A percentile compares a stretch with the other conserved stretches of the same genome.
phyloP scores from a whole-genome alignment of 2,888 invertebrate species.

The Catocala sponsa region DNA sequence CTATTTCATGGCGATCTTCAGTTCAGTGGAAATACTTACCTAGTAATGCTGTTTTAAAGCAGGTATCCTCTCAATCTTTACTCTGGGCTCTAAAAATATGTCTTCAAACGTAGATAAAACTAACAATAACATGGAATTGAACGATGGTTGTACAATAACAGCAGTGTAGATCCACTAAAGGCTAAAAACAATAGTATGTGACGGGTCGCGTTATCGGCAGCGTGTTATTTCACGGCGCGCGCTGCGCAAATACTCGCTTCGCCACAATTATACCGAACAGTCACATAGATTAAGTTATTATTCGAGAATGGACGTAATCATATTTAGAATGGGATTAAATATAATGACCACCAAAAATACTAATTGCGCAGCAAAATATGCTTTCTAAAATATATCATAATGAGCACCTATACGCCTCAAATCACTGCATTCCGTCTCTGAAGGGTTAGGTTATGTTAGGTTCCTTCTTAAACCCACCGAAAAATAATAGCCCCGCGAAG shows the following conservation, averaged over 20 bases:
- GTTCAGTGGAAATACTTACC: too few relatives aligned
- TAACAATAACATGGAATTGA: constrained; percentile 14
- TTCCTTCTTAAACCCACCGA: too few relatives aligned
- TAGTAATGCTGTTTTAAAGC: too few relatives aligned
- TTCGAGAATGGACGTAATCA: neutral
- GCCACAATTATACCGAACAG: constrained; percentile 65
- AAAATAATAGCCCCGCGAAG: too few relatives aligned
- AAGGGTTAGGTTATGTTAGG: too few relatives aligned
- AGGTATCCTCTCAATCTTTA: neutral
- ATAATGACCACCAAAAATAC: too few relatives aligned
- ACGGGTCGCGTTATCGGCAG: constrained; percentile 69
- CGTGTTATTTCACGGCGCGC: constrained; percentile 79
- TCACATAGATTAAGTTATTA: constrained; percentile 38
- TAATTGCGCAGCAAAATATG: too few relatives aligned
- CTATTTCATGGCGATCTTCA: too few relatives aligned
- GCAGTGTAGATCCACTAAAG: constrained; percentile 24
- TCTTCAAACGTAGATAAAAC: constrained; percentile 5
- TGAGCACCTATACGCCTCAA: too few relatives aligned
- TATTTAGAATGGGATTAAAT: too few relatives aligned
- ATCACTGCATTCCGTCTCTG: too few relatives aligned
- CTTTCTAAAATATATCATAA: too few relatives aligned
- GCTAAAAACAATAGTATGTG: constrained; percentile 58
- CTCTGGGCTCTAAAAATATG: neutral
- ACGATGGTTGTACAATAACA: constrained; percentile 16
- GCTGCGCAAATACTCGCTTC: constrained; percentile 73